A percentile compares a stretch with the other conserved stretches of the same genome.
Conservation (phyloP, 2,113 vertebrate species). For the Peromyscus polionotus region DNA sequence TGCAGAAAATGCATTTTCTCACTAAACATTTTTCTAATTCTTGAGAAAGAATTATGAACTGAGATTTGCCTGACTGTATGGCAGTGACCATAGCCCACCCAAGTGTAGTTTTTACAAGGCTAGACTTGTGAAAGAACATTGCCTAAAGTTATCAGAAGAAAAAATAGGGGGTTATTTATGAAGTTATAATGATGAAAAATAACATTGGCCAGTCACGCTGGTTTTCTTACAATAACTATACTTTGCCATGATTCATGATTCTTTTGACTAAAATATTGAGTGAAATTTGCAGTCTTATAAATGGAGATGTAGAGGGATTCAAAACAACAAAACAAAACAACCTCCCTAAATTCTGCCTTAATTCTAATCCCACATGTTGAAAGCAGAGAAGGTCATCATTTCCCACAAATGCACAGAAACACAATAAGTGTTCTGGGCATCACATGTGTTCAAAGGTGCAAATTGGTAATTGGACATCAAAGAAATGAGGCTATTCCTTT, state of each 20-base stretch:
- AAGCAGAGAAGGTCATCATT: conserved; percentile 60
- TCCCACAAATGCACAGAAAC: conserved; percentile 69
- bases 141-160: conserved; percentile 66
- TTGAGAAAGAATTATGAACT: conserved; percentile 65
- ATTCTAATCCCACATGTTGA: conserved; percentile 36
- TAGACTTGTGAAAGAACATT: conserved; percentile 73
- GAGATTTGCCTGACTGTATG: conserved; percentile 56
- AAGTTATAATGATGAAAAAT: conserved; percentile 70
- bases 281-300: conserved; percentile 76
- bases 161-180: conserved; percentile 71
- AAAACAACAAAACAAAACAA: conserved; percentile 30
- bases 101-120: conserved; percentile 75
- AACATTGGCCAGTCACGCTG: conserved; percentile 21
- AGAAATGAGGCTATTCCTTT: conserved; percentile 59
- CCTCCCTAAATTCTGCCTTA: background rate
- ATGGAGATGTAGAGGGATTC: conserved; percentile 66
- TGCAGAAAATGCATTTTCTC: conserved; percentile 75
- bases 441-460: conserved; percentile 60
- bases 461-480: conserved; percentile 76
- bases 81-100: conserved; percentile 76
- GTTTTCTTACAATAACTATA: conserved; percentile 78
- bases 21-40: conserved; percentile 70
- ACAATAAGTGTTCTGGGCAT: conserved; percentile 55
- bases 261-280: conserved; percentile 81
- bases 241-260: conserved; percentile 73